phyloP scores from a whole-genome alignment of 2,888 invertebrate species.

The Tineola bisselliella region DNA sequence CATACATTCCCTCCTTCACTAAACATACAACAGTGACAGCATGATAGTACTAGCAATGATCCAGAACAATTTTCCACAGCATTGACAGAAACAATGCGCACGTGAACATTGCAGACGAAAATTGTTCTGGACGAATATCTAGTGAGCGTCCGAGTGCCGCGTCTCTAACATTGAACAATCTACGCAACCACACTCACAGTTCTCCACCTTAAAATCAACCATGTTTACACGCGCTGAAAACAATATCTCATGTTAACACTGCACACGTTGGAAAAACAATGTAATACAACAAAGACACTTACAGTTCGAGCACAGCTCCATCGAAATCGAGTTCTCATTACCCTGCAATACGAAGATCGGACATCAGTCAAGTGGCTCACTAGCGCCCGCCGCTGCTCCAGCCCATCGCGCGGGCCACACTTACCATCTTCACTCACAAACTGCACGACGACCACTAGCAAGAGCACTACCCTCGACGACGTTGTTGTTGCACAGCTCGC shows the following conservation, averaged over 20 bases:
- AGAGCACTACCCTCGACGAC: background rate
- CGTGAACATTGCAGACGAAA: conserved; percentile 21
- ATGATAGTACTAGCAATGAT: background rate
- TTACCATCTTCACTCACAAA: conserved; percentile 26
- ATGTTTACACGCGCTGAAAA: conserved; percentile 70
- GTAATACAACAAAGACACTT: conserved; percentile 59
- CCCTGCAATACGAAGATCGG: conserved; percentile 67
- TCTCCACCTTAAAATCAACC: conserved; percentile 71
- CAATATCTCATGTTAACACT: conserved; percentile 25
- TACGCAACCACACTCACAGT: conserved; percentile 68
- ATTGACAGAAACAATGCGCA: background rate
- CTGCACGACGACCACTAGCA: conserved; percentile 14
- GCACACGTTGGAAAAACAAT: background rate
- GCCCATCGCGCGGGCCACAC: conserved; percentile 15
- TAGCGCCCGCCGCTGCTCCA: background rate
- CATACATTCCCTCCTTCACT: background rate
- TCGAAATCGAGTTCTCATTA: conserved; percentile 94
- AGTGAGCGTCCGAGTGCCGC: conserved; percentile 25
- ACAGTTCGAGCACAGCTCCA: conserved; percentile 98
- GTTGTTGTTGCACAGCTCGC: background rate
- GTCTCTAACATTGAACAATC: conserved; percentile 53
- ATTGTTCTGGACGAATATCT: conserved; percentile 37
- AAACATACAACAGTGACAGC: conserved; percentile 1
- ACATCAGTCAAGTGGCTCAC: background rate
- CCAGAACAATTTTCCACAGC: background rate